Base-by-base conservation (phyloP, 2,888 invertebrate genomes). In the Drosophila antonietae region DNA sequence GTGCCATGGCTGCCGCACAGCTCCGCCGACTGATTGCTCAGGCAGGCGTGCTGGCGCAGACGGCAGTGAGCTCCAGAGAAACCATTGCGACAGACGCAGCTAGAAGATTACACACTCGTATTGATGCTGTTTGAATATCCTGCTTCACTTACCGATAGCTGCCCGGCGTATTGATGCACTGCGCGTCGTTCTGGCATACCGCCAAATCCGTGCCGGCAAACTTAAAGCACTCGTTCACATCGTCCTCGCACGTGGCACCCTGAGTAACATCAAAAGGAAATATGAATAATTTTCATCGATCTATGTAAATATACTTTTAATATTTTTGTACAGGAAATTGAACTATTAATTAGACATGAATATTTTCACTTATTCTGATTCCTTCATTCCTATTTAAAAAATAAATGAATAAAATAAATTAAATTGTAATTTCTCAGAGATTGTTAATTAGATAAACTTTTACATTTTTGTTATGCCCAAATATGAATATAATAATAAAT, bases 1-100 rank as follows among this genome's bases (percentile, higher is more conserved):
- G 95, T 95, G 9, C 98, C 98, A 88, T 98, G 96, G 0, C 96
- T 98, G 92, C 98, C 98, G 92, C 98, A 99, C 70, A 98, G 94
- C 90, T 97, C 97, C 55, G 93, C 93, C 8, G 96, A 94, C 15
- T 95, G 94, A 9, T 95, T 95, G 4, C 94, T 94, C 5, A 94
- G 94, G 89, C 98, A 99, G 89, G 95, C 95, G 73, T 95, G 95
- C 12, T 94, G 94, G 73, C 95, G 95, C 82, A 95, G 94, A 0
- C 96, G 96, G 90, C 98, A 98, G 85, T 97, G 97, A 20, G 96
- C 89, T 7, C 98, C 98, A 81, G 94, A 95, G 95, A 95, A 98
- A 18, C 96, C 96, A 3, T 95, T 84, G 20, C 94, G 92, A 90
- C 98, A 98, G 6, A 93, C 88, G 91, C 98, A 98, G 20, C 96